Base-by-base conservation (phyloP, 2,888 invertebrate genomes). In the Caenorhabditis angaria region DNA sequence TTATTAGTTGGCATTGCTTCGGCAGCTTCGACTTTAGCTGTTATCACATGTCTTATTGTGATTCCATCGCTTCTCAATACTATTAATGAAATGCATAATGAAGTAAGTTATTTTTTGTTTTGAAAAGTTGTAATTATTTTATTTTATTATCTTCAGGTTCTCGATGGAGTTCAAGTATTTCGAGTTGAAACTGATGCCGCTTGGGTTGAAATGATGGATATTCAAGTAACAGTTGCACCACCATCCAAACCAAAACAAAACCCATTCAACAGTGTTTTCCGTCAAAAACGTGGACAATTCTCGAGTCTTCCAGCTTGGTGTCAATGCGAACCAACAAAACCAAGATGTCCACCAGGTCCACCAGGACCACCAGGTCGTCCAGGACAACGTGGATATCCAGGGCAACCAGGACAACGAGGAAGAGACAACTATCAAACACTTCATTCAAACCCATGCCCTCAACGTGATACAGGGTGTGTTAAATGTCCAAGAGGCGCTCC, bases 211-310 rank as follows among this genome's bases (percentile, higher is more conserved):
- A 82, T 82, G 81, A 77, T 82, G 77, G 80, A 82, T 71, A 72
- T 82, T 59, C 81, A 82, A 64, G 62, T 81, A 65, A 70, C 78
- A 47, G 85, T 85, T 50, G 76, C 84, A 20, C 85, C 85, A 25
- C 85, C 85, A 50, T 72, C 80, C 65, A 81, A 81, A 69, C 80
- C 80, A 61, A 59, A 73, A 59, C 70, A 61, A 59, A 80, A 80
- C 62, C 80, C 80, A 65, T 80, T 80, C 80, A 67, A 78, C 68
- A 68, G 66, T 56, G 72, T 81, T 69, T 81, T 81, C 81, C 81
- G 81, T 68, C 77, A 78, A 70, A 81, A 81, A 72, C 65, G 80
- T 64, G 75, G 76, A 65, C 65, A 71, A 64, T 79, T 78, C 71
- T 67, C 75, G 57, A 78, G 81, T 50, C 79, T 81, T 14, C 81